Conservation (phyloP, 2,888 invertebrate species). For the Callyntrura guangdongensis region DNA sequence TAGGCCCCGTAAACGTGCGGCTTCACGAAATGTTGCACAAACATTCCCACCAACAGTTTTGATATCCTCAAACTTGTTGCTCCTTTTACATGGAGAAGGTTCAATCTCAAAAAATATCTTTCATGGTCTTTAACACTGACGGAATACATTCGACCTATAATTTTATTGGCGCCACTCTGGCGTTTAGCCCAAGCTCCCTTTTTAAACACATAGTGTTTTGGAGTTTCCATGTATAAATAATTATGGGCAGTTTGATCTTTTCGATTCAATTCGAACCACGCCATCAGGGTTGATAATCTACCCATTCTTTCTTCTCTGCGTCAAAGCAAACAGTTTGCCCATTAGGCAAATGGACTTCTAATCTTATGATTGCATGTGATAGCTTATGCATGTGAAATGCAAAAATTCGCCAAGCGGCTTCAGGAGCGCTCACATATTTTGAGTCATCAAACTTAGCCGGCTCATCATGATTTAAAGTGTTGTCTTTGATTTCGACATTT, state of each 20-base stretch:
- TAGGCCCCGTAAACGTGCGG: slow-evolving; percentile 71
- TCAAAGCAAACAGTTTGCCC: slow-evolving; percentile 81
- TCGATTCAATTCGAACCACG: slow-evolving; percentile 84
- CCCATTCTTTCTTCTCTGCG: too few species aligned
- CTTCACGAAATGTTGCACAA: slow-evolving; percentile 82
- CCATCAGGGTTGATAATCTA: slow-evolving; percentile 83
- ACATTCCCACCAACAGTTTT: neutral
- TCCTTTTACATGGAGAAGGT: slow-evolving; percentile 77
- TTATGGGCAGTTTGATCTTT: slow-evolving; percentile 69
- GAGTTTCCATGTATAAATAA: slow-evolving; percentile 82
- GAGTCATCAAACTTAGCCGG: slow-evolving; percentile 85
- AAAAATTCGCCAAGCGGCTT: slow-evolving; percentile 85
- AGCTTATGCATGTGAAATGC: slow-evolving; percentile 85
- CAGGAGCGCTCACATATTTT: slow-evolving; percentile 85
- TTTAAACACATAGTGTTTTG: slow-evolving; percentile 34
- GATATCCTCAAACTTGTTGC: slow-evolving; percentile 48
- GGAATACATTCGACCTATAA: slow-evolving; percentile 26
- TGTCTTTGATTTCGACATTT: neutral
- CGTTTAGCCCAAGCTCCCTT: neutral
- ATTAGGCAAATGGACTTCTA: slow-evolving; percentile 85
- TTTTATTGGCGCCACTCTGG: neutral
- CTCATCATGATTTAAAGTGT: too few species aligned
- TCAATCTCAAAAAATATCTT: slow-evolving; percentile 83
- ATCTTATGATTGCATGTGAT: slow-evolving; percentile 85
- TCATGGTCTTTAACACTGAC: slow-evolving; percentile 81